Base-by-base conservation (phyloP, 1,140 invertebrate genomes). In the Bombus huntii region DNA sequence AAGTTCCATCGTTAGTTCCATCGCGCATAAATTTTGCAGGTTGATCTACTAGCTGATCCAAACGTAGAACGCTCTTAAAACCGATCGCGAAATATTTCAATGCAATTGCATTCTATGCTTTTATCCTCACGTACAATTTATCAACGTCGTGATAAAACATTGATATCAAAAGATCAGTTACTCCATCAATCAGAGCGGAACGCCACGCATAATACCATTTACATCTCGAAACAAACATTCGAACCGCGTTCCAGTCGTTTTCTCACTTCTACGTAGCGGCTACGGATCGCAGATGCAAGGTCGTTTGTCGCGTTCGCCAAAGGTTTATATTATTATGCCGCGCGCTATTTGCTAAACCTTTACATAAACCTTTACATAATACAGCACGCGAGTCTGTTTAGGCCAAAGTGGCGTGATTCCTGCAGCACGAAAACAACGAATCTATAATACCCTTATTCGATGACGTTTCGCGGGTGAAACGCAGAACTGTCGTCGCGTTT, bases 321-420 rank as follows among this genome's bases (percentile, higher is more conserved):
- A 34, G 31, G 75, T 82, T 75, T 82, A 47, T 75, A 74, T 75
- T 66, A 65, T 82, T 39, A 75, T 75, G 42, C 57, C 57, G 57
- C 18, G 25, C 15, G 25, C 31, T 39, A 57, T 82, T 82, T 74
- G 57, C 37, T 47, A 47, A 74, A 42, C 42, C 31, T 75, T 66
- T 47, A 31, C 71, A 75, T 82, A 47, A 74, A 42, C 31, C 31
- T 75, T 66, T 47, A 31, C 71, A 75, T 82, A 31, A 31, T 31
- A 31, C 25, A 39, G 1, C 9, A 25, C 22, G 34, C 37, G 59
- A n/a, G 25, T 18, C 39, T 39, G n/a, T 39, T 72, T 18, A 28
- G 13, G 39, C 13, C 37, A 31, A 72, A 42, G 28, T 44, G 71
- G 28, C 28, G 37, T 28, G 37, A 37, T 44, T 72, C 12, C 39